Evolutionary conservation across 2,797 vertebrate genomes (phyloP).

Genomic region (Sardinella longiceps): DNA sequence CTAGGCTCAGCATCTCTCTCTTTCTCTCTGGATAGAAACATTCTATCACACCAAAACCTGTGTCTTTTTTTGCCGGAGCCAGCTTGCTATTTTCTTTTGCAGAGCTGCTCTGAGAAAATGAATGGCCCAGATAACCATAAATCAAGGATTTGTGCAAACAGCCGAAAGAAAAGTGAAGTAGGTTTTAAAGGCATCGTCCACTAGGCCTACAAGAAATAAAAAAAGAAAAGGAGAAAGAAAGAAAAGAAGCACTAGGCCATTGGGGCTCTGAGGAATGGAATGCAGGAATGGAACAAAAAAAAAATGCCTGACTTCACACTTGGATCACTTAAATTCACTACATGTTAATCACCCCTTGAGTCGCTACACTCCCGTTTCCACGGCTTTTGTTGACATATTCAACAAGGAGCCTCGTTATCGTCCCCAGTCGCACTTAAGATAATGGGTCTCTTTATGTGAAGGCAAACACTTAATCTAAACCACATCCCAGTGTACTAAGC

Average conservation of each 20-base stretch:
- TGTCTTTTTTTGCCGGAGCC: constrained; percentile 29
- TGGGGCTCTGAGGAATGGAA: constrained; percentile 27
- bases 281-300: not conserved
- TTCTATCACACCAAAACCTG: constrained; percentile 31
- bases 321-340: constrained; percentile 46
- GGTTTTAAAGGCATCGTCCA: constrained; percentile 31
- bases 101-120: not conserved
- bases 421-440: constrained; percentile 69
- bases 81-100: constrained; percentile 5
- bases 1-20: not conserved
- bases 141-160: constrained; percentile 41
- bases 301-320: constrained; percentile 7
- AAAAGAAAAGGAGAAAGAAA: constrained; percentile 10
- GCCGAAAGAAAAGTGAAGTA: constrained; percentile 35
- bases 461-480: constrained; percentile 85
- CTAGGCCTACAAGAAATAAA: too few relatives aligned
- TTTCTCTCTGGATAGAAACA: constrained; percentile 32
- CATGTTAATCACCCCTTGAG: constrained; percentile 47
- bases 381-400: constrained; percentile 37
- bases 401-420: constrained; percentile 71
- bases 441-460: constrained; percentile 81
- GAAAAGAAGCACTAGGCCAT: not conserved
- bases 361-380: constrained; percentile 27
- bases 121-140: constrained; percentile 32
- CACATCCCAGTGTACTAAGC: constrained; percentile 80